A percentile compares a stretch with the other conserved stretches of the same genome.
Evolutionary conservation across 2,888 invertebrate genomes (phyloP).

Genomic region (Metallyticus violacea): DNA sequence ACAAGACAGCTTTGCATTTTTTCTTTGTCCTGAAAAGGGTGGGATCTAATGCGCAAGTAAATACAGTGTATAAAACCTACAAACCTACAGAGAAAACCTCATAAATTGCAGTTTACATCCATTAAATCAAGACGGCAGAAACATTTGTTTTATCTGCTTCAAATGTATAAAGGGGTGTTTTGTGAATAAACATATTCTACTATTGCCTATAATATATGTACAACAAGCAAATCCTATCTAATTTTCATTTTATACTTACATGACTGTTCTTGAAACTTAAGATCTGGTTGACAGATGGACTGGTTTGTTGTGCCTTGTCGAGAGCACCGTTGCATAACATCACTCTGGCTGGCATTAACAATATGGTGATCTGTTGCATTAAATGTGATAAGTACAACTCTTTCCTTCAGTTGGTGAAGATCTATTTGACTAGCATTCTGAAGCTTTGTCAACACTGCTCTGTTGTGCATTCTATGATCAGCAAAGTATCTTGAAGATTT

Average conservation of each 20-base stretch:
- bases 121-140: too few species aligned
- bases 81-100: too few species aligned
- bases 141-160: too few species aligned
- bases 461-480: not conserved
- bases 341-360: constrained; percentile 76
- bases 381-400: constrained; percentile 74
- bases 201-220: too few species aligned
- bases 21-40: too few species aligned
- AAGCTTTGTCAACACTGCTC: not conserved
- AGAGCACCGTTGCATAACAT: constrained; percentile 69
- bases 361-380: constrained; percentile 70
- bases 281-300: constrained; percentile 67
- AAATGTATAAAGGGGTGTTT: too few species aligned
- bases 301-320: constrained; percentile 45
- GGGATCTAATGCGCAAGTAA: too few species aligned
- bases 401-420: constrained; percentile 54
- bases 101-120: too few species aligned
- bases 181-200: too few species aligned
- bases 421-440: not conserved
- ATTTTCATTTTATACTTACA: constrained; percentile 35
- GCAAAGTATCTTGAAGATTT: not conserved
- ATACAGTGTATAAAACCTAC: too few species aligned
- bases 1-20: too few species aligned
- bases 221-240: too few species aligned
- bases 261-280: constrained; percentile 69